Conservation (phyloP, 2,888 invertebrate species). For the Allygus modestus region DNA sequence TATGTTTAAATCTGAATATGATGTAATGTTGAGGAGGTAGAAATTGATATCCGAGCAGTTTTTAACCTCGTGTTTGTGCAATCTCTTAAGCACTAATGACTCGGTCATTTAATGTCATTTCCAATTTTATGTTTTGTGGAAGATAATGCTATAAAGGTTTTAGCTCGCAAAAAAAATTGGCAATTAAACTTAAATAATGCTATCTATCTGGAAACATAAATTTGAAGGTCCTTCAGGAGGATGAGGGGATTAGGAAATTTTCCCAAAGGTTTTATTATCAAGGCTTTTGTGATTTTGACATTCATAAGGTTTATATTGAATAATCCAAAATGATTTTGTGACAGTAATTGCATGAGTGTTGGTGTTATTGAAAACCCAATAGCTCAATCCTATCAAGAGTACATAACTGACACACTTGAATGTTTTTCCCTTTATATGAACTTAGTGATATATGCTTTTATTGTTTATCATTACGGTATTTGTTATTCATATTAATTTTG, state of each 20-base stretch:
- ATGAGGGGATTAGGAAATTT: neutral
- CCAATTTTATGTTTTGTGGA: neutral
- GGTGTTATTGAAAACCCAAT: no score
- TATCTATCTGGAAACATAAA: neutral
- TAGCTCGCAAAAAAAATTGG: neutral
- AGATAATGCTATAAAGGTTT: neutral
- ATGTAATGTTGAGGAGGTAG: neutral
- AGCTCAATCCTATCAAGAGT: no score
- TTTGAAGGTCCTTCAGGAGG: neutral
- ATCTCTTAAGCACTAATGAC: neutral
- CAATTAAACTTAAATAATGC: neutral
- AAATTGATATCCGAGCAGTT: neutral
- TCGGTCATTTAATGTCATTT: neutral
- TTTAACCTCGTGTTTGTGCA: neutral
- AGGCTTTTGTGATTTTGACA: neutral
- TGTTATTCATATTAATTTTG: neutral
- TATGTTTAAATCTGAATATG: neutral
- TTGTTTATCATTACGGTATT: no score
- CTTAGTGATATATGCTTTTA: no score
- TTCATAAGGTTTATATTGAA: neutral
- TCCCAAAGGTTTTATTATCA: neutral
- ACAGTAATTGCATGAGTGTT: no score
- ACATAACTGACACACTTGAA: neutral
- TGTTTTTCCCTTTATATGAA: no score
- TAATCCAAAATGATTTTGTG: neutral